Evolutionary conservation across 1,140 invertebrate genomes (phyloP), one percentile per base, ranked within the genome.

Genomic region (Tigriopus japonicus): DNA sequence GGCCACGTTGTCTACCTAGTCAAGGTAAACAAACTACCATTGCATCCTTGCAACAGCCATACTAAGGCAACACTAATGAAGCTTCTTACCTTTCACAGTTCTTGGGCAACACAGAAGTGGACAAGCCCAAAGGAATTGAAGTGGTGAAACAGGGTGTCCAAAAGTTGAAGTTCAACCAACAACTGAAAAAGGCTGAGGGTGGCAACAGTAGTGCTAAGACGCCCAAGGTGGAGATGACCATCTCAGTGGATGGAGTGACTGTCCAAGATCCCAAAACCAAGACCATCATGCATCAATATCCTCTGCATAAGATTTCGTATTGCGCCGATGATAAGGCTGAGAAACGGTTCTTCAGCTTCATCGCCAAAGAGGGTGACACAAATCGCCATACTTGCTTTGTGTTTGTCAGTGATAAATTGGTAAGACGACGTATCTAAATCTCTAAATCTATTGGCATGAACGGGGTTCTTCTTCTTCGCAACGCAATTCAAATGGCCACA

Each of bases 301-400:
- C 92, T 0, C 73, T 97, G n/a, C 91, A 97, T 71, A 80, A 90
- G 71, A 96, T 97, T 72, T 95, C 90, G 0, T 97, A 96, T 73
- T 96, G 93, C 75, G 92, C 93, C 6, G 92, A 96, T 71, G 93
- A 97, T 71, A 96, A 96, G 71, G 87, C 89, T 43, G 91, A 94
- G 59, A 96, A 95, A 69, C 87, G 88, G 66, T 95, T 94, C 74
- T 95, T 97, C 73, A 86, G 83, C 67, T 97, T 97, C 71, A 95
- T 97, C 66, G 92, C 90, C 40, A 96, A 95, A 76, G 86, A 87
- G 65, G 81, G 81, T 17, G 78, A 80, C 52, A 70, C 72, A 24
- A 88, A 93, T 65, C 81, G 81, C 65, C 91, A 97, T 69, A 85
- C 84, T 67, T 96, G 92, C 70, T 96, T 94, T 72, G 91, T 97